Conservation (phyloP, 2,888 invertebrate genomes). For the Phragmatobia fuliginosa region DNA sequence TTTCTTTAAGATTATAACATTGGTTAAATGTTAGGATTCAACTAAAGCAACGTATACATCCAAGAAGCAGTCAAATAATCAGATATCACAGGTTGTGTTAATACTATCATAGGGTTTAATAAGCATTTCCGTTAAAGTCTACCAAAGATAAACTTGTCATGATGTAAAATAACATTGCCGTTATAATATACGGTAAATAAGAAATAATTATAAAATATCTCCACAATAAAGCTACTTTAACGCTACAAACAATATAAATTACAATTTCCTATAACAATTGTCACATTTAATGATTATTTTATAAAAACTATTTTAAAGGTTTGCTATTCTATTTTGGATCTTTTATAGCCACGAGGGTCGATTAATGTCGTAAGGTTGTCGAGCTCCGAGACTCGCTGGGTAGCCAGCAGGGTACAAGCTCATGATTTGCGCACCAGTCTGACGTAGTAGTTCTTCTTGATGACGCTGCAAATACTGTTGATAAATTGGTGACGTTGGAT, state of each 20-base stretch:
- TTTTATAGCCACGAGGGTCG: constrained; percentile 89
- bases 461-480: constrained; percentile 90
- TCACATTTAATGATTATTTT: constrained; percentile 66
- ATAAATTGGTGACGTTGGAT: constrained; percentile 89
- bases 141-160: constrained; percentile 64
- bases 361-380: constrained; percentile 91
- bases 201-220: constrained; percentile 63
- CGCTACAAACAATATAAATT: constrained; percentile 78
- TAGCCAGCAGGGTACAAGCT: constrained; percentile 89
- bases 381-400: constrained; percentile 87
- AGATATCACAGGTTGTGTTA: constrained; percentile 57
- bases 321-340: constrained; percentile 35
- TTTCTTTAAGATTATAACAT: constrained; percentile 16
- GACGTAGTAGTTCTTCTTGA: constrained; percentile 87
- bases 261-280: constrained; percentile 74
- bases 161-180: constrained; percentile 51
- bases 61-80: constrained; percentile 59
- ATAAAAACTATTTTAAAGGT: neutral
- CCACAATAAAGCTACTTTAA: constrained; percentile 67
- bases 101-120: constrained; percentile 53
- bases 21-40: constrained; percentile 1
- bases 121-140: constrained; percentile 42
- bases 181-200: constrained; percentile 60
- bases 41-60: constrained; percentile 24
- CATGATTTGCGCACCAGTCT: constrained; percentile 88